Conservation (phyloP, 2,113 vertebrate genomes). For the Paradoxurus hermaphroditus region DNA sequence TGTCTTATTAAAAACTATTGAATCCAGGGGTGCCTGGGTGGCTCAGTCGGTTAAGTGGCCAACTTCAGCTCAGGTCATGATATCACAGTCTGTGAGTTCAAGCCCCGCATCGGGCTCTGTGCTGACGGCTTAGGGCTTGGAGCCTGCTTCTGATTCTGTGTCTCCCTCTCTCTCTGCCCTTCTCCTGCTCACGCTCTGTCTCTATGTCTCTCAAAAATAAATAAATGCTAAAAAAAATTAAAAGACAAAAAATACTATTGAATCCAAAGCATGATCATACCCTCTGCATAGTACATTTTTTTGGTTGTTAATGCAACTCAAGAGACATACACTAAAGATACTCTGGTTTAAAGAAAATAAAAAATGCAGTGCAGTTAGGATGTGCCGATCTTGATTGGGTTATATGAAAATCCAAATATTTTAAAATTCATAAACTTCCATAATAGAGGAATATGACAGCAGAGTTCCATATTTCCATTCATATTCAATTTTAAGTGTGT, state of each 20-base stretch:
- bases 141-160: too few relatives aligned
- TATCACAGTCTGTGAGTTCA: too few relatives aligned
- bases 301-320: background rate
- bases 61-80: too few relatives aligned
- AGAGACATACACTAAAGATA: background rate
- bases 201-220: too few relatives aligned
- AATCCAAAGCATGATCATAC: background rate
- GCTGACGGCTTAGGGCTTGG: too few relatives aligned
- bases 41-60: too few relatives aligned
- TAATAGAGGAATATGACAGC: background rate
- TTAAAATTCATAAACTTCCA: slow-evolving; percentile 35
- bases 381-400: background rate
- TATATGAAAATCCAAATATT: background rate
- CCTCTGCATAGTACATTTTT: too few relatives aligned
- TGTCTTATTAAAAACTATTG: background rate
- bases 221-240: too few relatives aligned
- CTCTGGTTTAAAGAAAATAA: background rate
- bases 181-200: too few relatives aligned
- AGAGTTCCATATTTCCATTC: slow-evolving; percentile 72
- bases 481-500: slow-evolving; percentile 76
- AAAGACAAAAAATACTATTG: background rate
- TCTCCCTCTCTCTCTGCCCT: too few relatives aligned
- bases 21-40: too few relatives aligned
- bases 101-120: too few relatives aligned
- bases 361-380: background rate